Base-by-base conservation (phyloP, 2,113 vertebrate genomes). In the Pteropus alecto region DNA sequence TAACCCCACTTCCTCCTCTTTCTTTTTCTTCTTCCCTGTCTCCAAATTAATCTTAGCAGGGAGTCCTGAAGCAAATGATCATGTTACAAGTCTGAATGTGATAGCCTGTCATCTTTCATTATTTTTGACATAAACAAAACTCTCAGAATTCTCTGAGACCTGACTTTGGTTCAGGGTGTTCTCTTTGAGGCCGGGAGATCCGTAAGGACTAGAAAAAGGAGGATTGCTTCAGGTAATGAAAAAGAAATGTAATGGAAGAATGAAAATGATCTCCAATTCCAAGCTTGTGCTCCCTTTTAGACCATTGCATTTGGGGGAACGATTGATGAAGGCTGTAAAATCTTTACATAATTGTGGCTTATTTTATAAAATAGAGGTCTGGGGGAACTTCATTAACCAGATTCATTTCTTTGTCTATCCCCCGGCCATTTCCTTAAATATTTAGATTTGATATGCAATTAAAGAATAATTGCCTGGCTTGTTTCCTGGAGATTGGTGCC, bases 41-140 rank as follows among this genome's bases (percentile, higher is more conserved):
- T 97, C 95, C 93, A 96, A 84, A 97, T 93, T 97, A 96, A 96
- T 95, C 91, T 94, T 94, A 97, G 91, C 93, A 94, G 82, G 90
- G 97, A 96, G 86, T 93, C 93, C 86, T 63, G 74, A 84, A 97
- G 93, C 95, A 88, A 77, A 89, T 56, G 94, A 96, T 97, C 95
- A 78, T 35, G 84, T 97, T 97, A 97, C 95, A 76, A 89, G 91
- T 82, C 96, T 96, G 70, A 93, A 96, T 95, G 91, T 22, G 88
- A 94, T 95, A 88, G 73, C 67, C 82, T 97, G 97, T 93, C 98
- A 94, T 83, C 77, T 82, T 95, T 93, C 97, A 96, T 97, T 97
- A 97, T 95, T 93, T 88, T 89, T 97, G 98, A 98, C 88, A 92
- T 87, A 76, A 96, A 95, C 89, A 94, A 82, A 96, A 91, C 77